These are phyloP conservation scores for Halocaridina rubra DNA, from an alignment of 2,888 invertebrate species.

Conservation along the genomic window DNA sequence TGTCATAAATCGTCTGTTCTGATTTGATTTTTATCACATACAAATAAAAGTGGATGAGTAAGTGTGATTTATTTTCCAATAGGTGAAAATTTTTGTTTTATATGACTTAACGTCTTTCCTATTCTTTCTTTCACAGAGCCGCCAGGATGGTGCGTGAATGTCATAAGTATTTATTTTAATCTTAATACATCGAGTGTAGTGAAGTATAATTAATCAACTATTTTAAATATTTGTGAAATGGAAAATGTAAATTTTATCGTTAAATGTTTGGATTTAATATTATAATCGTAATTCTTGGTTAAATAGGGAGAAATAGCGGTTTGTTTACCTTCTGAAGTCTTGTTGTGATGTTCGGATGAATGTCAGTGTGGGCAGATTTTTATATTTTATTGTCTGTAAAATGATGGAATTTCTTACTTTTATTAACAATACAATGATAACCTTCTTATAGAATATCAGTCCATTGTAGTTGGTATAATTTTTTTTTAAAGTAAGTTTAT, in stretches of 20 bases:
- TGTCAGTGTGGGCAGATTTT: no score
- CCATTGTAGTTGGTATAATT: no score
- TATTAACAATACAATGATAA: no score
- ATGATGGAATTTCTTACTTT: no score
- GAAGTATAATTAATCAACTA: neutral
- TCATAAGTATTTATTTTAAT: neutral
- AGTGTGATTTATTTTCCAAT: neutral
- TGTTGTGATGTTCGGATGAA: no score
- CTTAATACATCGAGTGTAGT: no score
- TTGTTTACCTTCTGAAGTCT: neutral
- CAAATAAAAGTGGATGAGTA: neutral
- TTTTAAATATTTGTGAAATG: neutral
- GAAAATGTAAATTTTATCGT: neutral
- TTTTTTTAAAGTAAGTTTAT: no score
- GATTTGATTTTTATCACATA: no score
- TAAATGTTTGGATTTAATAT: neutral
- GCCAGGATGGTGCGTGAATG: constrained; percentile 15
- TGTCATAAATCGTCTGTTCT: no score
- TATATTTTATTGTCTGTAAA: no score
- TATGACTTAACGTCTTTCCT: neutral
- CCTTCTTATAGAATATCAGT: no score
- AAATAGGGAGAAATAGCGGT: neutral
- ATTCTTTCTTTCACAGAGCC: neutral
- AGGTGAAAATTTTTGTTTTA: neutral
- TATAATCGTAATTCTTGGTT: neutral